Evolutionary conservation across 2,113 vertebrate genomes (phyloP).

Genomic region (Colinus virginianus): DNA sequence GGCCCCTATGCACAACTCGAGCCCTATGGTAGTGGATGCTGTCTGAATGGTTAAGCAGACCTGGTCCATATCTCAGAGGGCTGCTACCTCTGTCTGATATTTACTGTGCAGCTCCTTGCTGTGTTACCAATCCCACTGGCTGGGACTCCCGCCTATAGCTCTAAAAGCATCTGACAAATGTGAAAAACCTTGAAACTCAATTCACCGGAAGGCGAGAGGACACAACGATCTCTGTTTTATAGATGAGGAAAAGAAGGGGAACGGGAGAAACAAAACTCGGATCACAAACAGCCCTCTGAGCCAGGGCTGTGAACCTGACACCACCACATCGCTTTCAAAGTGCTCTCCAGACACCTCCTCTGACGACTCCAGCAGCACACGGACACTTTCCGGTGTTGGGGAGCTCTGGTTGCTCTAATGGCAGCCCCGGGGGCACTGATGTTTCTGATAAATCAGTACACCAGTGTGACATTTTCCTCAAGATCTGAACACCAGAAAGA

Average conservation of each 20-base stretch:
- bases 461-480: rapidly evolving
- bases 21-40: not conserved
- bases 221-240: not conserved
- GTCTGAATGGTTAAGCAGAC: slow-evolving; percentile 15
- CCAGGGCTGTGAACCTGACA: not conserved
- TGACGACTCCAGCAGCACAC: not conserved
- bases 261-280: not conserved
- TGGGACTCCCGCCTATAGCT: not conserved
- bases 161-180: not conserved
- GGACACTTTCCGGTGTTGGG: not conserved
- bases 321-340: rapidly evolving
- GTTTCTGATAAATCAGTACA: not conserved
- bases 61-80: not conserved
- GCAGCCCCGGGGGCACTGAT: not conserved
- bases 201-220: not conserved
- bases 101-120: not conserved
- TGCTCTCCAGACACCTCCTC: not conserved
- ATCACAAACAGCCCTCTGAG: not conserved
- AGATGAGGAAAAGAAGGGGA: not conserved
- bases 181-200: not conserved
- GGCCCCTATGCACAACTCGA: not conserved
- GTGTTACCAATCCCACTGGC: not conserved
- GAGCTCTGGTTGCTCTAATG: not conserved
- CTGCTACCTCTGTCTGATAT: not conserved
- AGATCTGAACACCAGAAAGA: not conserved